phyloP scores from a whole-genome alignment of 1,140 invertebrate genomes.

The Phymorhynchus buccinoides region DNA sequence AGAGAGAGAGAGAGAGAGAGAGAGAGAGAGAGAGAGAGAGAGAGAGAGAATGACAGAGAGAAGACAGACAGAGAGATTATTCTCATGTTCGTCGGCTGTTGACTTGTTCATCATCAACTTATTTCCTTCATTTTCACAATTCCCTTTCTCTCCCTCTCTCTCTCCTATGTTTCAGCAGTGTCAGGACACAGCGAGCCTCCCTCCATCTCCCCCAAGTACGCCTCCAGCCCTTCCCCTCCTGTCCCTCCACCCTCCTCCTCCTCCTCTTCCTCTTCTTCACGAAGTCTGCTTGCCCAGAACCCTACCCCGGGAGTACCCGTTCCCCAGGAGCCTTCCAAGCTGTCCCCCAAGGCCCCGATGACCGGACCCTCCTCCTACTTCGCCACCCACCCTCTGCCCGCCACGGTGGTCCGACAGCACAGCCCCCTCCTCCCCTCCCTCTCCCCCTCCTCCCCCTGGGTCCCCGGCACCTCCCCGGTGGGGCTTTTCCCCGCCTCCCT shows the following conservation, averaged over 20 bases:
- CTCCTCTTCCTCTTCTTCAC: slow-evolving; percentile 54
- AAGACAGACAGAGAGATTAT: too few species aligned
- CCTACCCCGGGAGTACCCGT: not conserved
- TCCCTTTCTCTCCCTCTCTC: not conserved
- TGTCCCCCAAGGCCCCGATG: slow-evolving; percentile 52
- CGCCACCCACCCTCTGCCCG: slow-evolving; percentile 43
- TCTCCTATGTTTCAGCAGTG: slow-evolving; percentile 24
- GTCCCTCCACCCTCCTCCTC: not conserved
- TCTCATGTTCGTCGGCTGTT: too few species aligned
- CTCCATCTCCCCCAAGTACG: slow-evolving; percentile 52
- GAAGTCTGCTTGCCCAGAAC: not conserved
- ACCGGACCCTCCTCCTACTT: slow-evolving; percentile 59
- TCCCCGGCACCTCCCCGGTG: slow-evolving; percentile 23
- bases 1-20: not conserved
- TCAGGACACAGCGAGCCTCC: slow-evolving; percentile 56
- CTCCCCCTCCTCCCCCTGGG: slow-evolving; percentile 32
- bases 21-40: not conserved
- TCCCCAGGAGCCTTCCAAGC: slow-evolving; percentile 40
- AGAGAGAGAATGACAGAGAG: not conserved
- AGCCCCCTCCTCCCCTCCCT: slow-evolving; percentile 39
- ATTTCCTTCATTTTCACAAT: not conserved
- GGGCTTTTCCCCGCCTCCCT: slow-evolving; percentile 35
- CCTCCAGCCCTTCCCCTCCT: slow-evolving; percentile 47
- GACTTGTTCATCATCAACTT: not conserved
- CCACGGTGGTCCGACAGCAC: slow-evolving; percentile 45